A percentile compares a stretch with the other conserved stretches of the same genome.
Evolutionary conservation across 1,140 invertebrate genomes (phyloP).

Genomic region (Stenopsyche tienmushanensis): DNA sequence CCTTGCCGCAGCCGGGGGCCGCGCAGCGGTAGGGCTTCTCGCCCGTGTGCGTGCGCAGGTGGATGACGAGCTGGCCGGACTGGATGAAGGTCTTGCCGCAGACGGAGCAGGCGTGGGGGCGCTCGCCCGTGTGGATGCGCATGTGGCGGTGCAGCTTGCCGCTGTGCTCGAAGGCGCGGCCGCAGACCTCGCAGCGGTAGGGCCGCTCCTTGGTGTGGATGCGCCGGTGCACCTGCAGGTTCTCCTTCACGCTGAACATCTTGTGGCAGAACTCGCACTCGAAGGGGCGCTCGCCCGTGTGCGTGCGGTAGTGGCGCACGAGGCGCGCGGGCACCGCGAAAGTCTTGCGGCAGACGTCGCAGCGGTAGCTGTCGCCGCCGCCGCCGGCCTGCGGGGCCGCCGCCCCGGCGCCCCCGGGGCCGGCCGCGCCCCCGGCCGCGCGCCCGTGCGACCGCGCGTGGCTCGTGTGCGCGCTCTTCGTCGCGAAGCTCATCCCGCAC

Average conservation of each 20-base stretch:
- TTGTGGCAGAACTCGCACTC: conserved; percentile 92
- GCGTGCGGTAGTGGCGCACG: conserved; percentile 87
- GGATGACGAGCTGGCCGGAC: conserved; percentile 82
- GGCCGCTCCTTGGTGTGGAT: conserved; percentile 88
- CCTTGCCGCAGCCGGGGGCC: conserved; percentile 77
- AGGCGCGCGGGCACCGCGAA: conserved; percentile 89
- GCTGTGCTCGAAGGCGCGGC: conserved; percentile 88
- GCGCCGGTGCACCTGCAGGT: conserved; percentile 85
- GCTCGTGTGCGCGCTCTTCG: conserved; percentile 61
- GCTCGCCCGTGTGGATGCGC: conserved; percentile 87
- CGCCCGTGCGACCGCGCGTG: conserved; percentile 59
- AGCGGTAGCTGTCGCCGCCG: conserved; percentile 75
- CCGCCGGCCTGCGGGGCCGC: no score
- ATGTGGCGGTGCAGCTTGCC: conserved; percentile 91
- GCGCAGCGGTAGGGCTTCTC: conserved; percentile 89
- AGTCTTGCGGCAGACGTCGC: conserved; percentile 88
- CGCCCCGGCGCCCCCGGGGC: conserved; percentile 45
- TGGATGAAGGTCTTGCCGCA: conserved; percentile 91
- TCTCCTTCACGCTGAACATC: conserved; percentile 89
- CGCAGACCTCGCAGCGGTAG: conserved; percentile 87
- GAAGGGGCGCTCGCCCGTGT: conserved; percentile 83
- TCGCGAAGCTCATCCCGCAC: conserved; percentile 61
- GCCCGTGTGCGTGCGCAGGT: conserved; percentile 85
- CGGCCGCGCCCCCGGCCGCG: conserved; percentile 38
- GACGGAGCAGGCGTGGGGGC: conserved; percentile 90